Base-by-base conservation (phyloP, 2,888 invertebrate genomes). In the Liopterus haemorrhoidalis region DNA sequence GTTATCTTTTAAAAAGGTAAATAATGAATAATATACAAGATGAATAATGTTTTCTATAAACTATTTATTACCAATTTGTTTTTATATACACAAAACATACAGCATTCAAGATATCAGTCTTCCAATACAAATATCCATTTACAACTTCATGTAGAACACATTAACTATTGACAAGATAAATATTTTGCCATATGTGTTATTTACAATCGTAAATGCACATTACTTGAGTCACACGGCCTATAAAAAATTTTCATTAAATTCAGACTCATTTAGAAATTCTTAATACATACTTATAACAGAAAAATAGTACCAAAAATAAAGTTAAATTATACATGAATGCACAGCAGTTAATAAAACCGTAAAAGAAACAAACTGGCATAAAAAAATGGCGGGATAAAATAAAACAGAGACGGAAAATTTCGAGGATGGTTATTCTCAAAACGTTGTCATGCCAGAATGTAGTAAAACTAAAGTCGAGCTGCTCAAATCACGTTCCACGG, bases 91-190 rank as follows among this genome's bases (percentile, higher is more conserved):
- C 61, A 63, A 59, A 63, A 64, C 61, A 60, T 62, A 62, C 60
- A 64, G 63, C 66, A 66, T 66, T 64, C 66, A 66, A 63, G 62
- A 64, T 65, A 66, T 68, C 68, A 68, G 68, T 68, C 68, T 68
- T 68, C 59, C 66, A 63, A 61, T 61, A 63, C 51, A 46, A 38
- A 36, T 44, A 51, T 46, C 47, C 46, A 49, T 45, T 42, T 41
- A 42, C 48, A 40, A 37, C 45, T 45, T 41, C n/a, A 49, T 33
- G 41, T 46, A 42, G 42, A 42, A 33, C 42, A 42, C 42, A 42
- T 25, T 31, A 42, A 43, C 43, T 43, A 42, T 43, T 30, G 37
- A 27, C 43, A 43, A 43, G 43, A 43, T 43, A 37, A 43, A 43
- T 43, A 43, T 43, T 36, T 43, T 28, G 36, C 43, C 36, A 42